Base-by-base conservation (phyloP, 1,140 invertebrate species). In the Calliopsis andreniformis region DNA sequence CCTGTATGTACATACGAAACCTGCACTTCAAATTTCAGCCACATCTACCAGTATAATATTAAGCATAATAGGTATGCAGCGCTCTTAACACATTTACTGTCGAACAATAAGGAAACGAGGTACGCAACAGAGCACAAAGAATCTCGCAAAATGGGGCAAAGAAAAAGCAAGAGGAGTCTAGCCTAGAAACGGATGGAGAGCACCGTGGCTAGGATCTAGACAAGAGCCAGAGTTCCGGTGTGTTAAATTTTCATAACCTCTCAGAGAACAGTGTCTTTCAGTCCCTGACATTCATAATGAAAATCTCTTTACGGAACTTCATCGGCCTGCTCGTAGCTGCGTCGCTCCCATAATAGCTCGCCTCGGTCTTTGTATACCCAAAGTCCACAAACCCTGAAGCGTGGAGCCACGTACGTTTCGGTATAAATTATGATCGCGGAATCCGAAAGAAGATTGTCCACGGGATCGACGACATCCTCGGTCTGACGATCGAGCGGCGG, bases 241-340 rank as follows among this genome's bases (percentile, higher is more conserved):
- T 79, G 78, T 87, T 88, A 87, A 86, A 87, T 84, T 87, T 87
- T 87, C 83, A 86, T 87, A 87, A 86, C 61, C 72, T 70, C 45
- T 71, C 62, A 56, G 76, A 83, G 79, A 85, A 78, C 75, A 64
- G 68, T 80, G 64, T 87, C 80, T 87, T 82, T 80, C 64, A 75
- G 51, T 51, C 39, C 67, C 62, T 49, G 69, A 71, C 75, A 76
- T 83, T 78, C 68, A 82, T 87, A 85, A 88, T 87, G 81, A 80
- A 87, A 87, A 77, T 79, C 76, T 78, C 78, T 84, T 85, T 81
- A 77, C 76, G 63, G 63, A 84, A 73, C 69, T 72, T 64, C 75
- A 70, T 68, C 78, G 71, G 23, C 14, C 30, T 61, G 45, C 43
- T 45, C 51, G 23, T 58, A 47, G 49, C 77, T 70, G 63, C 42